Conservation (phyloP, 2,797 vertebrate genomes). For the Sebastes hubbsi region DNA sequence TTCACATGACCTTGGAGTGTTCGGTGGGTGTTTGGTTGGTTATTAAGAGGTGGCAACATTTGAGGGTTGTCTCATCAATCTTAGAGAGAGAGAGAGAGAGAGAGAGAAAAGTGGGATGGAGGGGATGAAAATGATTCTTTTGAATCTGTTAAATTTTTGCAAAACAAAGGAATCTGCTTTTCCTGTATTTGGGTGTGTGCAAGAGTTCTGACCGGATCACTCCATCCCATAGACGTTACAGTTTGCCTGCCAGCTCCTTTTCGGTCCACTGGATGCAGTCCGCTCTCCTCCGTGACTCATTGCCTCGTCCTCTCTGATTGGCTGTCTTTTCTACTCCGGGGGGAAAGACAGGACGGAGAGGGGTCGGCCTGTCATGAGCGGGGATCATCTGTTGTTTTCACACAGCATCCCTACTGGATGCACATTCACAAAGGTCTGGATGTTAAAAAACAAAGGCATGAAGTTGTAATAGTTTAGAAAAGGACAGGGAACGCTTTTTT, state of each 20-base stretch:
- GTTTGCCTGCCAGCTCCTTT: conserved; percentile 62
- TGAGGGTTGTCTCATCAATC: conserved; percentile 6
- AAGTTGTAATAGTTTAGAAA: neutral
- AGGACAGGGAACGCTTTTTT: neutral
- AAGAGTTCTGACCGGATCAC: conserved; percentile 16
- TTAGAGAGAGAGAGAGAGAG: neutral
- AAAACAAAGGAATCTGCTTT: neutral
- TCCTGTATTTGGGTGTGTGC: conserved; percentile 9
- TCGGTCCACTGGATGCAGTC: conserved; percentile 62
- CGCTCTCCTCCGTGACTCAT: conserved; percentile 66
- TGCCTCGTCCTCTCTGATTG: conserved; percentile 66
- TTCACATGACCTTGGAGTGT: conserved; percentile 71
- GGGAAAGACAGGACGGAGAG: conserved; percentile 49
- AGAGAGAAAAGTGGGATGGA: neutral
- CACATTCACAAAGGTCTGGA: conserved; percentile 34
- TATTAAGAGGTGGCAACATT: conserved; percentile 7
- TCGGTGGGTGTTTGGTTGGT: conserved; percentile 2
- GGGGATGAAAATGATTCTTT: neutral
- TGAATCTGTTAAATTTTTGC: neutral
- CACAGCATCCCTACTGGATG: conserved; percentile 43
- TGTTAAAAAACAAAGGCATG: conserved; percentile 5
- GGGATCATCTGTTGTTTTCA: conserved; percentile 62
- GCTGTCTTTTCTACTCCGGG: conserved; percentile 57
- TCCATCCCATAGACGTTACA: conserved; percentile 31
- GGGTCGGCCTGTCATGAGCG: conserved; percentile 55